Conservation (phyloP, 1,140 invertebrate genomes). For the Drosophila truncata region DNA sequence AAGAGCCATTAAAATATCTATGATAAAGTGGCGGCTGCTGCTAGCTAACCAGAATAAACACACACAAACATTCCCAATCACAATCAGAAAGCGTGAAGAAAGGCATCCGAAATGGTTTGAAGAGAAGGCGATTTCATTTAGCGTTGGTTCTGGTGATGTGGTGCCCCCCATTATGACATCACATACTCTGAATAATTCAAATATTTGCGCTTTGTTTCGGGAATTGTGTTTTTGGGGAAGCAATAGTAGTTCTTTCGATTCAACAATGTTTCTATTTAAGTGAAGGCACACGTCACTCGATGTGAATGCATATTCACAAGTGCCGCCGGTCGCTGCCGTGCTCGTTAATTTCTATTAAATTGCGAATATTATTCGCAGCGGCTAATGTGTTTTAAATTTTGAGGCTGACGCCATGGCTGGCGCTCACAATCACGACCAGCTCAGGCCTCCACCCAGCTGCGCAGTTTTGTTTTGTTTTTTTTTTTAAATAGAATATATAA, state of each 20-base stretch:
- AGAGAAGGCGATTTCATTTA: constrained; percentile 34
- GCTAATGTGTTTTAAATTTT: constrained; percentile 21
- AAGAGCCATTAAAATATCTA: constrained; percentile 22
- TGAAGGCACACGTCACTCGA: constrained; percentile 71
- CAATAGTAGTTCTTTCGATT: constrained; percentile 9
- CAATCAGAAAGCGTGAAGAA: constrained; percentile 65
- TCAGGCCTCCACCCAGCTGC: constrained; percentile 25
- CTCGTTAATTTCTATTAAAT: constrained; percentile 59
- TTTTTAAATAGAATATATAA: constrained; percentile 2
- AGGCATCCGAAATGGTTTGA: constrained; percentile 11
- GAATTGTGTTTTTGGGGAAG: constrained; percentile 26
- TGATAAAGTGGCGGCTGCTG: constrained; percentile 9
- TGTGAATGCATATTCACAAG: constrained; percentile 59
- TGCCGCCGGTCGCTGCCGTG: constrained; percentile 23
- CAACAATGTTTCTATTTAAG: constrained; percentile 77
- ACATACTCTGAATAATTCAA: constrained; percentile 78
- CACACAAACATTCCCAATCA: constrained; percentile 14
- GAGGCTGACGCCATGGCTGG: constrained; percentile 33
- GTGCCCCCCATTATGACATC: constrained; percentile 68
- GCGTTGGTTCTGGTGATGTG: not conserved
- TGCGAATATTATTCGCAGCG: constrained; percentile 44
- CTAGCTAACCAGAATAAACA: constrained; percentile 25
- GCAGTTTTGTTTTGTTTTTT: constrained; percentile 32
- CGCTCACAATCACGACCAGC: constrained; percentile 26
- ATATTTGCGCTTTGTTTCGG: constrained; percentile 63